Conservation (phyloP, 2,888 invertebrate species). For the Trissolcus brochymenae region DNA sequence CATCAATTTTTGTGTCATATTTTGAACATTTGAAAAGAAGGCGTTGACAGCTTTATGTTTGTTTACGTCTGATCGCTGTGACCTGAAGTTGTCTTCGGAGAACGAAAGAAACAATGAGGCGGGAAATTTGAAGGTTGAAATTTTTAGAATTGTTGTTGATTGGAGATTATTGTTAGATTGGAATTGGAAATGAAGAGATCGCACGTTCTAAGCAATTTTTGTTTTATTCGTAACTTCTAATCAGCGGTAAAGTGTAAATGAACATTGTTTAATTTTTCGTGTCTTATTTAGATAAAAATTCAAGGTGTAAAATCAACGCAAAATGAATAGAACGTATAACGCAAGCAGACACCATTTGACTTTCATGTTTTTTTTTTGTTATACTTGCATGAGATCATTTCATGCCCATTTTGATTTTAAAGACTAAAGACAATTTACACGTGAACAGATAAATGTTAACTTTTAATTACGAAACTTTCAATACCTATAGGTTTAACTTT, state of each 20-base stretch:
- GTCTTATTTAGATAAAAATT: constrained; percentile 9
- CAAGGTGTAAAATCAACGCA: constrained; percentile 37
- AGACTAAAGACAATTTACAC: constrained; percentile 3
- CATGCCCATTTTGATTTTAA: not conserved
- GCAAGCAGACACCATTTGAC: too few species aligned
- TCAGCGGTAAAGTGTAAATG: constrained; percentile 21
- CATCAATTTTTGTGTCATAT: too few species aligned
- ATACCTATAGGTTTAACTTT: not conserved
- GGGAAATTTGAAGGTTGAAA: too few species aligned
- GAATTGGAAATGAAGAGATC: not conserved
- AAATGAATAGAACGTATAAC: constrained; percentile 28
- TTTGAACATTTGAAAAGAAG: too few species aligned
- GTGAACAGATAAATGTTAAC: not conserved
- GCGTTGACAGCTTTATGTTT: too few species aligned
- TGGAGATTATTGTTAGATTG: not conserved
- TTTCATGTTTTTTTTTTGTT: too few species aligned
- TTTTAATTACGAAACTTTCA: not conserved
- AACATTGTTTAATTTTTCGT: not conserved
- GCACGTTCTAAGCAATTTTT: constrained; percentile 25
- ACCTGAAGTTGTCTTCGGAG: too few species aligned
- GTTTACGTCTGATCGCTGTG: too few species aligned
- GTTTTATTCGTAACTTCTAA: constrained; percentile 26
- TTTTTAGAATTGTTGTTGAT: not conserved
- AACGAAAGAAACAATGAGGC: too few species aligned
- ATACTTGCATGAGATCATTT: too few species aligned